Base-by-base conservation (phyloP, 2,797 vertebrate genomes). In the Argya squamiceps region DNA sequence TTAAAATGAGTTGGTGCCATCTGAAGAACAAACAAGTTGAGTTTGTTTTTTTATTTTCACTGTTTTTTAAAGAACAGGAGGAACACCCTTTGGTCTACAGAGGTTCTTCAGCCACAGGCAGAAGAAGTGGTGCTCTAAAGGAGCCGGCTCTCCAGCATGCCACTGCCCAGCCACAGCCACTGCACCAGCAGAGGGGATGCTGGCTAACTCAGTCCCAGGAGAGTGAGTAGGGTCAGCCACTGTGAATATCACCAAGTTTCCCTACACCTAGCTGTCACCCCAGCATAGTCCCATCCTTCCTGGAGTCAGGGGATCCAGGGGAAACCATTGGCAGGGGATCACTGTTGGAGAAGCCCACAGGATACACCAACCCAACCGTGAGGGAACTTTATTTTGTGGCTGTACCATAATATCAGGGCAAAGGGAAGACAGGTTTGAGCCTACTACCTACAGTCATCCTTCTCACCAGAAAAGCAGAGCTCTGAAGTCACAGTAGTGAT, bases 401-500 rank as follows among this genome's bases (percentile, higher is more conserved):
- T 0, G 1, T 55, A 65, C 29, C 9, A 2, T 29, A 91, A 92
- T 39, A 4, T 2, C 29, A 26, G 17, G 13, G 39, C 53, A 83
- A 73, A 30, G 44, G 46, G 36, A 39, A 62, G 26, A 77, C 21
- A n/a, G 59, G 46, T 39, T 56, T 75, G 80, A 95, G 34, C n/a
- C 29, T 79, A 12, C 15, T 34, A 26, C 27, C 23, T 78, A 77
- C 36, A 43, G 52, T 41, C 76, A 62, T 46, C 74, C 69, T 65
- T 70, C 58, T 68, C 21, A 62, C 30, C 67, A 77, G 77, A 56
- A 83, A 78, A 29, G 18, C 64, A 81, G 59, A 88, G n/a, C 65
- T 88, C 84, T 96, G 69, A 84, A 96, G 90, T 88, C 81, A 46
- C 64, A 77, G 62, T 29, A 58, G 37, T 62, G 68, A 91, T 84